These are phyloP conservation scores for Phyllotreta striolata DNA, from an alignment of 2,888 invertebrate species.

Conservation along the genomic window DNA sequence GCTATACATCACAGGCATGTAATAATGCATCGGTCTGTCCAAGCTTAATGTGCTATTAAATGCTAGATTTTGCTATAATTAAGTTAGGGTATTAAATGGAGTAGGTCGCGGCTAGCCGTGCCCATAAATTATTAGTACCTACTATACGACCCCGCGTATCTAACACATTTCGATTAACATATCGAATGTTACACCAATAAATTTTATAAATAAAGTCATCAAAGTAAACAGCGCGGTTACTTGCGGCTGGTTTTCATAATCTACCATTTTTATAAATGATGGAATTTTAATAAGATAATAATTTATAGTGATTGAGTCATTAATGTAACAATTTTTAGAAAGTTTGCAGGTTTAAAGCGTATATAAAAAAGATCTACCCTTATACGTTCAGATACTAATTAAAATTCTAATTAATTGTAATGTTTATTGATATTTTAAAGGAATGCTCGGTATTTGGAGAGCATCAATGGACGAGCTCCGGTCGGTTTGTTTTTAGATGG, in stretches of 20 bases:
- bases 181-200: slow-evolving; percentile 19
- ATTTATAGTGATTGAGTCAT: no score
- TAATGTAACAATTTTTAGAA: no score
- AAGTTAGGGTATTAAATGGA: slow-evolving; percentile 51
- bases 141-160: slow-evolving; percentile 25
- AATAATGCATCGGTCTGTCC: slow-evolving; percentile 47
- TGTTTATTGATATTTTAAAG: neutral
- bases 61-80: slow-evolving; percentile 53
- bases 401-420: no score
- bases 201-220: neutral
- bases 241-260: no score
- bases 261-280: no score
- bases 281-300: no score
- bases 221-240: neutral
- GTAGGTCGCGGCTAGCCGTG: slow-evolving; percentile 49
- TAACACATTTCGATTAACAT: slow-evolving; percentile 22
- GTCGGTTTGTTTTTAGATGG: slow-evolving; percentile 56
- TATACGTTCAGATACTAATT: no score
- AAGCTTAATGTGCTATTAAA: slow-evolving; percentile 51
- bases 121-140: slow-evolving; percentile 51
- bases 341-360: no score
- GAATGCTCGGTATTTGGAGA: slow-evolving; percentile 1
- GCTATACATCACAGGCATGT: slow-evolving; percentile 45
- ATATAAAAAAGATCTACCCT: no score
- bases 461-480: slow-evolving; percentile 41